Conservation (phyloP, 2,797 vertebrate genomes). For the Clarias platycephalus region DNA sequence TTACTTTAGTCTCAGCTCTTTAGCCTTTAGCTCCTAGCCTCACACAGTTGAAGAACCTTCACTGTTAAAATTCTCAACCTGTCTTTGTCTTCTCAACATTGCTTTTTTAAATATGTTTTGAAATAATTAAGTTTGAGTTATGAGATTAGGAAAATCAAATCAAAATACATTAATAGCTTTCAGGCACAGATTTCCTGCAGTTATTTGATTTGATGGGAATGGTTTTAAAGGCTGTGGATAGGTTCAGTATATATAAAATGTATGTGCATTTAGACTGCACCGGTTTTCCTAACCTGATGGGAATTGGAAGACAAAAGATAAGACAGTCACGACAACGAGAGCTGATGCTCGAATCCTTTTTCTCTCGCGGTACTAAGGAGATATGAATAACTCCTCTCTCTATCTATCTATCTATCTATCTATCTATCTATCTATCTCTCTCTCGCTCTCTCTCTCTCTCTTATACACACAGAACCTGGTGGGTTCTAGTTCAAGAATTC, state of each 20-base stretch:
- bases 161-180: neutral
- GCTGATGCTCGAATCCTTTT: conserved; percentile 30
- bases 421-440: too few species aligned
- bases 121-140: neutral
- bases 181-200: neutral
- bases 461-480: neutral
- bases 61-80: neutral
- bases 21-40: neutral
- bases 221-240: neutral
- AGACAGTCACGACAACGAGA: conserved; percentile 29
- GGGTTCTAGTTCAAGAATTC: neutral
- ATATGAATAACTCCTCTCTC: neutral
- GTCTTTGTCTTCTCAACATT: too few species aligned
- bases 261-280: neutral
- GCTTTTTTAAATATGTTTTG: neutral
- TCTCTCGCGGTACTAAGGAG: conserved; percentile 24
- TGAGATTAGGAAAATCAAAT: neutral
- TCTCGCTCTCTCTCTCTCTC: neutral
- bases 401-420: neutral
- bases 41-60: neutral
- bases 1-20: neutral
- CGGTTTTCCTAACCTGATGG: neutral
- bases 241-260: neutral
- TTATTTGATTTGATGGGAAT: neutral
- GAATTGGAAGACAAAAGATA: conserved; percentile 15